Conservation (phyloP, 37 sponge, comb jelly and placozoan genomes). For the Halisarca cf. caerulea region DNA sequence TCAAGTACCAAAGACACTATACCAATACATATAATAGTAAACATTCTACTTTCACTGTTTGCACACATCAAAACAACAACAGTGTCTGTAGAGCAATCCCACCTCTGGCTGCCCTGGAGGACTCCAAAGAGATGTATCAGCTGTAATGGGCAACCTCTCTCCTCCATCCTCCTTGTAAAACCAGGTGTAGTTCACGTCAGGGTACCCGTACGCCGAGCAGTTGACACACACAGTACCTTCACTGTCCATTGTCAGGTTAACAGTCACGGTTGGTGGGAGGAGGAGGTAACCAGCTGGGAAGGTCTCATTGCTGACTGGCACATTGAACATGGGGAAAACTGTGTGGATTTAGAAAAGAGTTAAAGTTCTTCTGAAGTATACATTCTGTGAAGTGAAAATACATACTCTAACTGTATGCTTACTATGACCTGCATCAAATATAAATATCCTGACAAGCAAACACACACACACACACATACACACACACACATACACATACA, state of each 20-base stretch:
- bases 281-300: neutral
- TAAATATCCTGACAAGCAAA: too few species aligned
- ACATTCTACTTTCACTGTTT: too few species aligned
- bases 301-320: neutral
- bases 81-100: neutral
- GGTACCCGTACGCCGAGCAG: constrained; percentile 13
- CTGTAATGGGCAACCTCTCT: neutral
- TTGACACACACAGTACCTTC: neutral
- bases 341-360: too few species aligned
- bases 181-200: neutral
- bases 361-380: too few species aligned
- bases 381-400: too few species aligned
- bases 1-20: too few species aligned
- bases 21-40: too few species aligned
- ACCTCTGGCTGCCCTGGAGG: neutral
- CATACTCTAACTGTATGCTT: too few species aligned
- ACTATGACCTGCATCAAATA: too few species aligned
- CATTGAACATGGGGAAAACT: neutral
- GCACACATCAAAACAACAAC: neutral
- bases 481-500: neutral
- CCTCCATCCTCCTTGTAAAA: neutral
- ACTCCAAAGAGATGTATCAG: neutral
- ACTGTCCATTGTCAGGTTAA: neutral
- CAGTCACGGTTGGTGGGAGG: neutral
- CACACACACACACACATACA: neutral